These are phyloP conservation scores for Laupala kohalensis DNA, from an alignment of 1,140 invertebrate genomes.

Conservation along the genomic window DNA sequence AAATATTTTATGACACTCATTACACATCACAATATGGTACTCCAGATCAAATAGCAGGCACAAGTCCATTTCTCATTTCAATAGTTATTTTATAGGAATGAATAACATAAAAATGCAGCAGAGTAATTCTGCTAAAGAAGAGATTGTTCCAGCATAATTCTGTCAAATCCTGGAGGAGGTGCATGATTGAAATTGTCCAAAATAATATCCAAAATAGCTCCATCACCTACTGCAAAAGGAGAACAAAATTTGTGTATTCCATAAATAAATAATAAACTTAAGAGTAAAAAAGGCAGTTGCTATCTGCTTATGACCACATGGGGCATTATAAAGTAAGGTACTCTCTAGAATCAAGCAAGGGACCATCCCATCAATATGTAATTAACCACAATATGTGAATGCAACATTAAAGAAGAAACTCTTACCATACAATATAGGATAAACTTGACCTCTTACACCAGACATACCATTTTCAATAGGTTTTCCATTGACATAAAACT, in stretches of 20 bases:
- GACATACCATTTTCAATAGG: conserved; percentile 70
- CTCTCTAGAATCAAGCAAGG: neutral
- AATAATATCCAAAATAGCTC: conserved; percentile 89
- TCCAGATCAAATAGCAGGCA: too few species aligned
- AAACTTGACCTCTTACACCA: conserved; percentile 82
- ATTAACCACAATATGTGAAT: neutral
- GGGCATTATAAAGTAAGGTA: neutral
- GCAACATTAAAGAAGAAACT: conserved; percentile 4
- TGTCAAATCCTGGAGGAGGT: conserved; percentile 81
- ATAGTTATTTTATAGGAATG: too few species aligned
- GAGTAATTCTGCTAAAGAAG: conserved; percentile 75
- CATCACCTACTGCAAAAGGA: conserved; percentile 79
- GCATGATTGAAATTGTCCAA: conserved; percentile 76
- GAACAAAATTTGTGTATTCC: conserved; percentile 8
- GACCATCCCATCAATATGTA: neutral
- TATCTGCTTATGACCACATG: neutral
- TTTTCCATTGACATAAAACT: conserved; percentile 90
- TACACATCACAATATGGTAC: too few species aligned
- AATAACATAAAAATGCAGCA: too few species aligned
- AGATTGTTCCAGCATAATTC: conserved; percentile 95
- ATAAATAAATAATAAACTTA: neutral
- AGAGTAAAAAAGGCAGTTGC: neutral
- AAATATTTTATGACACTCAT: too few species aligned
- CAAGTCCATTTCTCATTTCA: too few species aligned
- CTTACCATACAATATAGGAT: conserved; percentile 87